A percentile compares a stretch with the other conserved stretches of the same genome.
Conservation (phyloP, 1,140 invertebrate genomes). For the Probaryconus sp. region DNA sequence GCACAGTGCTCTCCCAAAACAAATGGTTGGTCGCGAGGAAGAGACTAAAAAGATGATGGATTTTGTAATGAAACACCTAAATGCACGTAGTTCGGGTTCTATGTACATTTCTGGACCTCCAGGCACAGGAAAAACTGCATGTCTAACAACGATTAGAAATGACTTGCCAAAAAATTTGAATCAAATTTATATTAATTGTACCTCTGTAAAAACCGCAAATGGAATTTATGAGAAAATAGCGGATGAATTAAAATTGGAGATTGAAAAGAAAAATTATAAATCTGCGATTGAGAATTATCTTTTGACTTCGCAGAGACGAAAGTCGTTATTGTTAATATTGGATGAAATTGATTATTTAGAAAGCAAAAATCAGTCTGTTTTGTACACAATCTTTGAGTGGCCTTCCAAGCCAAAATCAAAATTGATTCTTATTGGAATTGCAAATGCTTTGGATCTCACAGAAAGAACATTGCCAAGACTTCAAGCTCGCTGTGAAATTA, state of each 20-base stretch:
- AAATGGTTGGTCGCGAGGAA: constrained; percentile 87
- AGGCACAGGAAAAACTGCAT: constrained; percentile 97
- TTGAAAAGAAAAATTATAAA: constrained; percentile 79
- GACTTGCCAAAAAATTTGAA: constrained; percentile 81
- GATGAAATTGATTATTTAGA: constrained; percentile 98
- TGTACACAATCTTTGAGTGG: constrained; percentile 97
- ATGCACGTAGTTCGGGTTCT: constrained; percentile 84
- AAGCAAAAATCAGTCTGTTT: constrained; percentile 88
- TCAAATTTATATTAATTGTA: constrained; percentile 89
- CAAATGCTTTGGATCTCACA: constrained; percentile 97
- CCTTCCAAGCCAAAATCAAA: constrained; percentile 84
- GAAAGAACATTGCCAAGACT: constrained; percentile 93
- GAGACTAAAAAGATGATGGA: constrained; percentile 84
- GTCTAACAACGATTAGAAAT: constrained; percentile 84
- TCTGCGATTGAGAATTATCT: constrained; percentile 84
- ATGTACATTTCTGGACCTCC: constrained; percentile 97
- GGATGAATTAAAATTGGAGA: constrained; percentile 81
- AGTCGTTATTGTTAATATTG: constrained; percentile 89
- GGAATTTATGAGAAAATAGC: constrained; percentile 86
- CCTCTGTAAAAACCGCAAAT: constrained; percentile 85
- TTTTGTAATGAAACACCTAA: constrained; percentile 85
- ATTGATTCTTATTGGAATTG: constrained; percentile 93
- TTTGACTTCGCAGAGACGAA: constrained; percentile 76
- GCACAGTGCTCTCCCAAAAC: constrained; percentile 83
- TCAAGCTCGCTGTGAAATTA: constrained; percentile 84